These are phyloP conservation scores for Lucifuga dentata DNA, from an alignment of 2,113 vertebrate genomes.

Conservation along the genomic window DNA sequence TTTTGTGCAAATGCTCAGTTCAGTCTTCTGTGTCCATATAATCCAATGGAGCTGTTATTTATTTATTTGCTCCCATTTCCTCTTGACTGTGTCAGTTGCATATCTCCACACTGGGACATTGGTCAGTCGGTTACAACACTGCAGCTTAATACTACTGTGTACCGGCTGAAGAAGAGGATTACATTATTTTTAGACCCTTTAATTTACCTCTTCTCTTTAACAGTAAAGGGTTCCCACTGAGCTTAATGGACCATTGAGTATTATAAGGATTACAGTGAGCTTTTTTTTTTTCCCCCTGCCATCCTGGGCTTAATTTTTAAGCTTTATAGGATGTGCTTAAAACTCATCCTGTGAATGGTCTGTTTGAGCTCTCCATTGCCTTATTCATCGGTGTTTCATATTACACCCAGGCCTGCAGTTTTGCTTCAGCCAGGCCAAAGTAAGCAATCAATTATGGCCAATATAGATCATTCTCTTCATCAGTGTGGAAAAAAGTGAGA, in stretches of 20 bases:
- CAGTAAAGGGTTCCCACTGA: constrained; percentile 67
- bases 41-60: constrained; percentile 40
- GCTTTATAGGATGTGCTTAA: constrained; percentile 61
- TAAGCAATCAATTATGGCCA: constrained; percentile 21
- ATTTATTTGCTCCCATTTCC: constrained; percentile 15
- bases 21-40: constrained; percentile 11
- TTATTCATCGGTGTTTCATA: constrained; percentile 54
- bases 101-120: constrained; percentile 31
- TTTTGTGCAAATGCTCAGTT: constrained; percentile 24
- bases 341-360: constrained; percentile 55
- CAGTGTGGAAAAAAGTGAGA: background rate
- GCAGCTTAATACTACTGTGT: constrained; percentile 50
- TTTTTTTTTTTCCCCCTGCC: constrained; percentile 65
- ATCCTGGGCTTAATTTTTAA: constrained; percentile 65
- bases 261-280: constrained; percentile 78
- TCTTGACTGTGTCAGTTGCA: constrained; percentile 27
- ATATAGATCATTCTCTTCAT: background rate
- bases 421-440: constrained; percentile 19
- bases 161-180: constrained; percentile 66
- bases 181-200: constrained; percentile 76
- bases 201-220: constrained; percentile 72
- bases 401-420: constrained; percentile 34
- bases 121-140: constrained; percentile 58
- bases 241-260: constrained; percentile 75
- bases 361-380: constrained; percentile 28